Conservation (phyloP, 2,888 invertebrate genomes). For the Acleris sparsana region DNA sequence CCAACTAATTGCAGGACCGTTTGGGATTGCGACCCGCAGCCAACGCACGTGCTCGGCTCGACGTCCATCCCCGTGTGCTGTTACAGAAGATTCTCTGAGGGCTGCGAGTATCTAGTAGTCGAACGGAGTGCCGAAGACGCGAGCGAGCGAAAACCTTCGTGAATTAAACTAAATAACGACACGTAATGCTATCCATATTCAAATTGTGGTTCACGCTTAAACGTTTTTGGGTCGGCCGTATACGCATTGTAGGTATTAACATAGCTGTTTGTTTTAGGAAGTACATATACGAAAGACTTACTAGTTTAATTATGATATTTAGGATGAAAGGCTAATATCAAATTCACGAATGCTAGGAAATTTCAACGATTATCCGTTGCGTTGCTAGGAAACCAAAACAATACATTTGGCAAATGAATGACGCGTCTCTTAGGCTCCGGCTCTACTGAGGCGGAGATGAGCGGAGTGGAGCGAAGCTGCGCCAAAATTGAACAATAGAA, state of each 20-base stretch:
- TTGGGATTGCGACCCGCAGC: conserved; percentile 34
- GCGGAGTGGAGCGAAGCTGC: too few species aligned
- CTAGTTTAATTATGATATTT: too few species aligned
- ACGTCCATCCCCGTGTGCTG: conserved; percentile 33
- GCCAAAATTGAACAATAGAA: too few species aligned
- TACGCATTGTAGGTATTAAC: neutral
- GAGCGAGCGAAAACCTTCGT: conserved; percentile 3
- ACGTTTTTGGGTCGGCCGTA: conserved; percentile 12
- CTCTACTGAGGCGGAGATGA: too few species aligned
- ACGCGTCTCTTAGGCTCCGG: too few species aligned
- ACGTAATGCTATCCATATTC: conserved; percentile 24
- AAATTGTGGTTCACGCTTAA: conserved; percentile 3
- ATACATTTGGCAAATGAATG: too few species aligned
- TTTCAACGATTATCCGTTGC: too few species aligned
- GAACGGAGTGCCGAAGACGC: neutral
- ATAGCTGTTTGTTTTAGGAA: too few species aligned
- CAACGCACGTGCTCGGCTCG: conserved; percentile 23
- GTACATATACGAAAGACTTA: too few species aligned
- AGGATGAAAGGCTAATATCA: too few species aligned
- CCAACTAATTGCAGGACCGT: conserved; percentile 34
- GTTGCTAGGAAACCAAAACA: too few species aligned
- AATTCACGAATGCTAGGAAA: too few species aligned
- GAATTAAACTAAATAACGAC: conserved; percentile 23
- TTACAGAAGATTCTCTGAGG: conserved; percentile 26
- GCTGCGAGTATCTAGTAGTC: neutral